Percentiles rank a stretch among this genome's conserved stretches.
These are phyloP conservation scores for Drosophila paramelanica DNA, from an alignment of 2,888 invertebrate species.

Conservation along the genomic window DNA sequence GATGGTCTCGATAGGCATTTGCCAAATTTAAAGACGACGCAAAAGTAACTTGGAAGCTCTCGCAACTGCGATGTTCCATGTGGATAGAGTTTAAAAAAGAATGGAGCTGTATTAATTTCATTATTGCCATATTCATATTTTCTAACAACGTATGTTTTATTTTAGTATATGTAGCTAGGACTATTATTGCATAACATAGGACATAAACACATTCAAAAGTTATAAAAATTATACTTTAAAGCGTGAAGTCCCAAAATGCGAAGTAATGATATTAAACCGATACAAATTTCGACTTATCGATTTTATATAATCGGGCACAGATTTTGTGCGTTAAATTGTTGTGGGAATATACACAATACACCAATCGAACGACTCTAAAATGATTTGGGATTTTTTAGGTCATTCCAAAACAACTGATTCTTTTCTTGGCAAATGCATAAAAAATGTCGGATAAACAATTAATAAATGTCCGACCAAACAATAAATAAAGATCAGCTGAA, in stretches of 20 bases:
- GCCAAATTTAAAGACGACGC: no score
- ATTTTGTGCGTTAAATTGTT: background rate
- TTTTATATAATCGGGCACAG: background rate
- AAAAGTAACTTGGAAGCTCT: no score
- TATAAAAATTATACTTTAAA: background rate
- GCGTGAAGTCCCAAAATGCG: background rate
- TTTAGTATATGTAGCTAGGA: background rate
- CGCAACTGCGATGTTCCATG: no score
- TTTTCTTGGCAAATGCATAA: slow-evolving; percentile 48
- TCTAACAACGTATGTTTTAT: no score
- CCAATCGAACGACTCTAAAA: background rate
- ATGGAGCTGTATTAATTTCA: no score
- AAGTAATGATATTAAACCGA: background rate
- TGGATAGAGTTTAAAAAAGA: no score
- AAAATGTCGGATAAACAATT: slow-evolving; percentile 60
- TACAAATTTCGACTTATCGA: background rate
- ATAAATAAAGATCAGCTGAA: slow-evolving; percentile 6
- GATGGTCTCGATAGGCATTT: no score
- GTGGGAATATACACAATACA: slow-evolving; percentile 15
- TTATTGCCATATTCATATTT: no score
- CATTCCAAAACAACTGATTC: slow-evolving; percentile 23
- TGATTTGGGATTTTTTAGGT: slow-evolving; percentile 36
- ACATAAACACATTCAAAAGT: background rate
- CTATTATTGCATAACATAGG: background rate
- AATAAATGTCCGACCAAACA: slow-evolving; percentile 29